phyloP scores from a whole-genome alignment of 2,113 vertebrate genomes.

The Nicator chloris region DNA sequence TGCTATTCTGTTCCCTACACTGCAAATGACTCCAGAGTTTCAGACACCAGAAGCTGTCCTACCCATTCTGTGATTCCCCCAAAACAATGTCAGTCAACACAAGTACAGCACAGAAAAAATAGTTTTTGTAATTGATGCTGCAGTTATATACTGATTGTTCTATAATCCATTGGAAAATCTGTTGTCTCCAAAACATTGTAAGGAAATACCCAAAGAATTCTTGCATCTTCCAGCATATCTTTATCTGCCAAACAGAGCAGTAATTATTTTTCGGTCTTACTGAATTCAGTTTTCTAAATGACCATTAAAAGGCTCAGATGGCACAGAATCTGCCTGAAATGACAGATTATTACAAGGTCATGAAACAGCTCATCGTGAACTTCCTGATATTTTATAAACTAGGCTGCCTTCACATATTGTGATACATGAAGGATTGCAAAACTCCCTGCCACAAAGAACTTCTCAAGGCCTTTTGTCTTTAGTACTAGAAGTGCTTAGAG shows the following conservation, averaged over 20 bases:
- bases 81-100: background rate
- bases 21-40: background rate
- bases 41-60: background rate
- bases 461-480: conserved; percentile 52
- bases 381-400: conserved; percentile 47
- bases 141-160: background rate
- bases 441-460: conserved; percentile 63
- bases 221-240: background rate
- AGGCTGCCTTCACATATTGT: background rate
- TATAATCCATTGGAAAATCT: background rate
- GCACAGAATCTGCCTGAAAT: conserved; percentile 6
- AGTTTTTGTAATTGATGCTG: background rate
- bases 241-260: conserved; percentile 13
- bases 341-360: conserved; percentile 45
- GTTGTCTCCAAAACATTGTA: background rate
- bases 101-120: background rate
- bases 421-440: conserved; percentile 53
- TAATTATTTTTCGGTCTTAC: conserved; percentile 21
- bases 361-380: background rate
- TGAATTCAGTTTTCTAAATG: conserved; percentile 36
- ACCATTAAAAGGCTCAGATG: background rate
- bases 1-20: background rate
- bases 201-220: background rate
- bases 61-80: background rate
- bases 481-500: conserved; percentile 32